Conservation (phyloP, 2,113 vertebrate species). For the Caranx ignobilis region DNA sequence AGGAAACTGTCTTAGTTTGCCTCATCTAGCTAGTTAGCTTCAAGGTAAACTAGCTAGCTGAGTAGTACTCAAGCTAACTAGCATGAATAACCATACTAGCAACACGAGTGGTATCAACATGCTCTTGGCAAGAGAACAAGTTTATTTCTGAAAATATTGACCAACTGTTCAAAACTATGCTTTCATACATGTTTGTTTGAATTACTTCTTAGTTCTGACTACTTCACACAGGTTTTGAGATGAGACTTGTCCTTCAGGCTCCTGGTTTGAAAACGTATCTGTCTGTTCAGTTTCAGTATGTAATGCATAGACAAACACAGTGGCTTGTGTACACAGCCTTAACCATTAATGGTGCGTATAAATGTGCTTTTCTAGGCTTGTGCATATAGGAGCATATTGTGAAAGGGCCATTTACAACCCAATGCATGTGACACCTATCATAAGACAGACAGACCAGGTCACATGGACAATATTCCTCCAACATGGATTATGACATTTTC, state of each 20-base stretch:
- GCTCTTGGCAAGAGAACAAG: not conserved
- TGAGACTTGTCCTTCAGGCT: not conserved
- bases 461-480: not conserved
- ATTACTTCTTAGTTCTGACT: not conserved
- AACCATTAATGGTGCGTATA: slow-evolving; percentile 6
- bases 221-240: not conserved
- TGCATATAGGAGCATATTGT: not conserved
- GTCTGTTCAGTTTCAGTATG: not conserved
- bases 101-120: no score
- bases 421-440: not conserved
- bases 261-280: not conserved
- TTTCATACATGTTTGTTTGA: no score
- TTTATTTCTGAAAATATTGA: not conserved
- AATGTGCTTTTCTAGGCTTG: slow-evolving; percentile 18
- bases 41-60: not conserved
- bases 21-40: no score
- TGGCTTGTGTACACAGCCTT: slow-evolving; percentile 6
- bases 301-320: slow-evolving; percentile 7
- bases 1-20: no score
- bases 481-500: not conserved
- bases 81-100: no score
- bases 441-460: not conserved
- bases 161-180: no score
- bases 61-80: no score
- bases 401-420: slow-evolving; percentile 8